phyloP scores from a whole-genome alignment of 2,888 invertebrate species.

The Parapristionchus giblindavisi region DNA sequence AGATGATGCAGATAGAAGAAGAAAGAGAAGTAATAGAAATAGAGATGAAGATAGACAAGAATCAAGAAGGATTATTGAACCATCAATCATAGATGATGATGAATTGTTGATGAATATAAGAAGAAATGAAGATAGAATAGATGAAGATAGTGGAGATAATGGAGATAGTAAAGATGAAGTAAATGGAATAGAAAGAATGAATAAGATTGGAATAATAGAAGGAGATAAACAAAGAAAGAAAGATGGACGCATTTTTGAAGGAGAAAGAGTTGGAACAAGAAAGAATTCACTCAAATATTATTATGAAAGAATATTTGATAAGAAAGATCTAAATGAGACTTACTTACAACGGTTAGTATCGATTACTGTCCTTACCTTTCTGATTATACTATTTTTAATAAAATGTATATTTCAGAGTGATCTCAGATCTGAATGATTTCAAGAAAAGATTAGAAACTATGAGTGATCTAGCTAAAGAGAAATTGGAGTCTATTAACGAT shows the following conservation, averaged over 20 bases:
- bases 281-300: slow-evolving; percentile 6
- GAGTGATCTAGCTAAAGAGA: neutral
- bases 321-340: neutral
- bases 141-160: too few species aligned
- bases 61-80: too few species aligned
- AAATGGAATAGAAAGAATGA: too few species aligned
- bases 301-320: slow-evolving; percentile 14
- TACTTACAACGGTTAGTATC: slow-evolving; percentile 14
- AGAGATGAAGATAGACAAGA: neutral
- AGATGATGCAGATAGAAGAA: slow-evolving; percentile 4
- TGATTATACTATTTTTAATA: neutral
- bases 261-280: slow-evolving; percentile 10
- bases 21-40: slow-evolving; percentile 2
- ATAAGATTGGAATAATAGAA: too few species aligned
- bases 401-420: neutral
- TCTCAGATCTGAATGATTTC: neutral
- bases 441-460: neutral
- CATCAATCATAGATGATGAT: too few species aligned
- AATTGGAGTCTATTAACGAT: too few species aligned
- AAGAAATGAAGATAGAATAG: too few species aligned
- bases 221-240: too few species aligned
- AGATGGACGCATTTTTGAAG: neutral
- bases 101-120: too few species aligned
- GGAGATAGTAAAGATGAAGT: too few species aligned
- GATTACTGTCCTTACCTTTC: neutral